Percentiles rank a stretch among this genome's conserved stretches.
phyloP scores from a whole-genome alignment of 37 sponge, comb jelly and placozoan genomes.

The Halisarca cf. caerulea region DNA sequence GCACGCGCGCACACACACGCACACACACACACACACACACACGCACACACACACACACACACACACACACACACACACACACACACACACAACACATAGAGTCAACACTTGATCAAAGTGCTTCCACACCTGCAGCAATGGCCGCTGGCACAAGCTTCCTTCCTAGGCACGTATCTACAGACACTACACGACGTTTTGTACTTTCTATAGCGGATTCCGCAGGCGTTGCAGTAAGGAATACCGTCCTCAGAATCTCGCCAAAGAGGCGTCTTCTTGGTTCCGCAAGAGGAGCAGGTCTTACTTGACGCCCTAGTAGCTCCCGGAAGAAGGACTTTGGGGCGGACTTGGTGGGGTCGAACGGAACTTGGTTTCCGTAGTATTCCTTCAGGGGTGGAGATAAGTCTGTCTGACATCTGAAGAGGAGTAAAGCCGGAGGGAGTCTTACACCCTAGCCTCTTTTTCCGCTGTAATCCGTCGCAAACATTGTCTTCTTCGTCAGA shows the following conservation, averaged over 20 bases:
- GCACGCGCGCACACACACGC: neutral
- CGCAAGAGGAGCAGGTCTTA: conserved; percentile 80
- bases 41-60: too few species aligned
- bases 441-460: neutral
- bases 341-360: neutral
- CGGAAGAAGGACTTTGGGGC: neutral
- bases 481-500: neutral
- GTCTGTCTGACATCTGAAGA: neutral
- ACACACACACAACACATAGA: neutral
- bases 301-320: conserved; percentile 8
- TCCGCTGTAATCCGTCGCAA: neutral
- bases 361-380: neutral
- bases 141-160: conserved; percentile 61
- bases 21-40: too few species aligned
- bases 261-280: conserved; percentile 79
- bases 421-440: neutral
- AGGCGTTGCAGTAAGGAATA: conserved; percentile 84
- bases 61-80: neutral
- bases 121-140: conserved; percentile 10
- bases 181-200: conserved; percentile 60
- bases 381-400: neutral
- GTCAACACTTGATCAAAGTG: conserved; percentile 4
- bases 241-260: conserved; percentile 89
- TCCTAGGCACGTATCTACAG: conserved; percentile 74
- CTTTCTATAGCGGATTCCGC: conserved; percentile 81